Conservation (phyloP, 2,113 vertebrate species). For the Stegastes partitus region DNA sequence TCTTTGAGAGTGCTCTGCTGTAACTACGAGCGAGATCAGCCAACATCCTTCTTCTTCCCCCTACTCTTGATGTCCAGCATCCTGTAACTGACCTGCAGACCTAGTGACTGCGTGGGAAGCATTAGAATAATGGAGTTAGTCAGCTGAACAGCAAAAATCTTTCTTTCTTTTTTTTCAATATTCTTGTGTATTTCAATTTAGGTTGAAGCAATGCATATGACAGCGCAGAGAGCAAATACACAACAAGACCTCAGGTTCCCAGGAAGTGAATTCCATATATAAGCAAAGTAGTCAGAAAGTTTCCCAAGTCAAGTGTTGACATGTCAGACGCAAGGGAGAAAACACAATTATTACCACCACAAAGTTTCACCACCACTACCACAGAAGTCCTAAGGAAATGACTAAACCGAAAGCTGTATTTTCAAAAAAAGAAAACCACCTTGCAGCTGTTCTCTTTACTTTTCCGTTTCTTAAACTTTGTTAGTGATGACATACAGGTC, state of each 20-base stretch:
- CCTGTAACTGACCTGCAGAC: conserved; percentile 8
- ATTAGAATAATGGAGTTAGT: too few species aligned
- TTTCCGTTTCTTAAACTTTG: not conserved
- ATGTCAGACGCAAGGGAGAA: conserved; percentile 32
- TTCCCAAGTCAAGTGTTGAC: conserved; percentile 56
- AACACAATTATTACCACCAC: conserved; percentile 28
- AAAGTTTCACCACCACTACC: conserved; percentile 46
- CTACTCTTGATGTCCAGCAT: not conserved
- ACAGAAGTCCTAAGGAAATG: conserved; percentile 30
- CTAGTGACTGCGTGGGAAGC: too few species aligned
- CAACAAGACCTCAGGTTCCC: not conserved
- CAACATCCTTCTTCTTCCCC: not conserved
- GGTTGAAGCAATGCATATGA: conserved; percentile 3
- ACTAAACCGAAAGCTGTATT: not conserved
- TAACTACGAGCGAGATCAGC: not conserved
- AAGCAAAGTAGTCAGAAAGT: conserved; percentile 23
- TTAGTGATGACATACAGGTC: not conserved
- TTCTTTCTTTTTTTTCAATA: too few species aligned
- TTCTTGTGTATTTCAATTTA: not conserved
- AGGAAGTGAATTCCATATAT: conserved; percentile 23
- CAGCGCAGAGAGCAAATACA: not conserved
- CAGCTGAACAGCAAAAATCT: not conserved
- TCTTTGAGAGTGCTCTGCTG: conserved; percentile 8
- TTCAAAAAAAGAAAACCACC: not conserved
- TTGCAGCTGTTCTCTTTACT: not conserved